These are phyloP conservation scores for Stenodema calcarata DNA, from an alignment of 2,888 invertebrate species.

Conservation along the genomic window DNA sequence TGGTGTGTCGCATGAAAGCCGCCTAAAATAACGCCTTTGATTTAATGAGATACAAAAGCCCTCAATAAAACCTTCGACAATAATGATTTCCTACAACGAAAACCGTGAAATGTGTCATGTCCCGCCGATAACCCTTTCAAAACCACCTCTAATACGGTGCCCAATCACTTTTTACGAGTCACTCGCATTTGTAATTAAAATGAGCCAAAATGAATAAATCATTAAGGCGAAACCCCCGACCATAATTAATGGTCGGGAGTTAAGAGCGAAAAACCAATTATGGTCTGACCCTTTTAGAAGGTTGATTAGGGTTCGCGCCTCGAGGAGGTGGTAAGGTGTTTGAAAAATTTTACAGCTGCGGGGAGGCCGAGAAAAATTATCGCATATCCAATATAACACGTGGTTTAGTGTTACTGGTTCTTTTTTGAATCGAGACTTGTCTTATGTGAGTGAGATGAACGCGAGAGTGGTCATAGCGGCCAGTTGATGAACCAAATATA, in stretches of 20 bases:
- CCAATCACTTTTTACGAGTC: slow-evolving; percentile 6
- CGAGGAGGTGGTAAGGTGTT: slow-evolving; percentile 9
- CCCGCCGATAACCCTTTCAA: background rate
- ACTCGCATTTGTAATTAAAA: background rate
- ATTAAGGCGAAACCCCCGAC: background rate
- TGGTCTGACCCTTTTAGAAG: background rate
- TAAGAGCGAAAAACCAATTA: slow-evolving; percentile 7
- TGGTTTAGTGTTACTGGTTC: slow-evolving; percentile 1
- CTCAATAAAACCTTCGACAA: background rate
- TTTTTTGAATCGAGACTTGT: background rate
- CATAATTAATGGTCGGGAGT: background rate
- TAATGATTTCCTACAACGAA: background rate
- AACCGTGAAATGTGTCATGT: slow-evolving; percentile 10
- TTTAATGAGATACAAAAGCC: background rate
- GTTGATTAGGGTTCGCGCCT: slow-evolving; percentile 4
- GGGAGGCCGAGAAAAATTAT: background rate
- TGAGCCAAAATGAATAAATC: slow-evolving; percentile 15
- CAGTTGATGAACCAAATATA: background rate
- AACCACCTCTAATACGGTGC: background rate
- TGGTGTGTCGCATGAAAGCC: no score
- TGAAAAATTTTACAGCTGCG: slow-evolving; percentile 12
- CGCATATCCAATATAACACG: background rate
- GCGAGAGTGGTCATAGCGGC: background rate
- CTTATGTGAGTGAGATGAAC: background rate
- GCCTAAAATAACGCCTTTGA: background rate